Evolutionary conservation across 2,888 invertebrate genomes (phyloP), one percentile per base, ranked within the genome.

Genomic region (Patella depressa): DNA sequence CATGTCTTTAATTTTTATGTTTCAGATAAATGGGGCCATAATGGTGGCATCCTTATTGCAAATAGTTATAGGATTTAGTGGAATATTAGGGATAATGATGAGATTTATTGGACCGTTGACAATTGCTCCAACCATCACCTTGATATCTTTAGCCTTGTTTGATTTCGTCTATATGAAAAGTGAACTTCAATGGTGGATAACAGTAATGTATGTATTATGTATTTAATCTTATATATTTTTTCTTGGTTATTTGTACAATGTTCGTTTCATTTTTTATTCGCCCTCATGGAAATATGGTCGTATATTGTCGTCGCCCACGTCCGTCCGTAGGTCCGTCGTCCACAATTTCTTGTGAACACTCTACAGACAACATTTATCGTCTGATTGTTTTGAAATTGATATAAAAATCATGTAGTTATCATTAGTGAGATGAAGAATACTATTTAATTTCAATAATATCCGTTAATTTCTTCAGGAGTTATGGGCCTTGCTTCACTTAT

Each of bases 141-240:
- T 96, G 74, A 95, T 96, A 78, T 96, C 96, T 0, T 91, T 97
- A 14, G 95, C 96, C 0, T 92, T 97, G 71, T 96, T 96, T 89
- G 94, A 95, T 88, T 95, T 95, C 89, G 96, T 96, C 0, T 95
- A 95, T 0, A 93, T 93, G 0, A 95, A 95, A 12, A 95, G 96
- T 0, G 94, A 95, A 0, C 94, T 94, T 86, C 95, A 96, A 84
- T 96, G 96, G 96, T 95, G 95, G 53, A 94, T 96, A 77, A 95
- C 96, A 0, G 93, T 94, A n/a, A 94, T 95, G 96, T 96, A 90
- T 93, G 93, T 90, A 5, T 5, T 65, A 2, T 65, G n/a, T 19
- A 65, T 19, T 12, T 19, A 65, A 65, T 5, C 45, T 45, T 45
- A 45, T 45, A 45, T 45, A 45, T 34, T 4, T 34, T 34, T 34